Conservation (phyloP, 2,113 vertebrate species). For the Osmerus mordax region DNA sequence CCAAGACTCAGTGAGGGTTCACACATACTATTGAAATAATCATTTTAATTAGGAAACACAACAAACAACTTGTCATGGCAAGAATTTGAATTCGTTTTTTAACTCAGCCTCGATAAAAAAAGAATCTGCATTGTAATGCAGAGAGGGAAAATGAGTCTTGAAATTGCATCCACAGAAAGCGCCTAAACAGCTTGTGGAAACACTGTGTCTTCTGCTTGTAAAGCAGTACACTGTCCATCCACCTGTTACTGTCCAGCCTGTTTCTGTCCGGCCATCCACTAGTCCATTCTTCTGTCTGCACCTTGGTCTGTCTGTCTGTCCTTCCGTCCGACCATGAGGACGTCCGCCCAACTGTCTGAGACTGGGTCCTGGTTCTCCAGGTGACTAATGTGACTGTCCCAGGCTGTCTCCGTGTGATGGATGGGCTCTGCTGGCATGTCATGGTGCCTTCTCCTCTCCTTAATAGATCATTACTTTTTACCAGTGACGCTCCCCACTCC, state of each 20-base stretch:
- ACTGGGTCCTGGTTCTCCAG: neutral
- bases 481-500: conserved; percentile 7
- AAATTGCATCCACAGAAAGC: too few relatives aligned
- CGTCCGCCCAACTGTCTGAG: neutral
- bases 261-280: neutral
- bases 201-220: too few relatives aligned
- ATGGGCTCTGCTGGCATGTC: conserved; percentile 18
- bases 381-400: conserved; percentile 47
- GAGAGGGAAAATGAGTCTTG: too few relatives aligned
- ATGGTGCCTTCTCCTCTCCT: conserved; percentile 14
- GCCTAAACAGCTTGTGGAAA: too few relatives aligned
- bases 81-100: too few relatives aligned
- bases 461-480: conserved; percentile 53
- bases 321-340: neutral
- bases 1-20: conserved; percentile 19
- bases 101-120: too few relatives aligned
- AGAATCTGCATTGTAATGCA: too few relatives aligned
- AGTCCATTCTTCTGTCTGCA: neutral
- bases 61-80: neutral
- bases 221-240: too few relatives aligned
- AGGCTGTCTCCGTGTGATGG: conserved; percentile 50
- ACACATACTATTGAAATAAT: conserved; percentile 4
- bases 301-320: neutral
- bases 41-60: conserved; percentile 3
- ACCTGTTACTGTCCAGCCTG: too few relatives aligned